phyloP scores from a whole-genome alignment of 2,888 invertebrate genomes.

The Idaea straminata region DNA sequence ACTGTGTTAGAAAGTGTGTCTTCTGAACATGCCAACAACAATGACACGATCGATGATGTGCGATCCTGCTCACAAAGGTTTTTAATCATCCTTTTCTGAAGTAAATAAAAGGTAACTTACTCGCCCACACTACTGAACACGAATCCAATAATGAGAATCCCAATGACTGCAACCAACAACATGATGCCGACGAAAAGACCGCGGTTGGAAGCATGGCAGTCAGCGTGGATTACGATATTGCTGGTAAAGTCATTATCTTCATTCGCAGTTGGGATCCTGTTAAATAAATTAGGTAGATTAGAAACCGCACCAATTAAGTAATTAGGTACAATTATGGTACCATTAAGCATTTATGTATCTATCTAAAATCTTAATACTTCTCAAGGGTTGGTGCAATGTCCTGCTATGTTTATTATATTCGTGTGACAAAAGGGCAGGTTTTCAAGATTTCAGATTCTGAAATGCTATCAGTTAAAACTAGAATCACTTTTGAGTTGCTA shows the following conservation, averaged over 20 bases:
- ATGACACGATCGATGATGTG: too few relatives aligned
- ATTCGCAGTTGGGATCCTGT: conserved; percentile 65
- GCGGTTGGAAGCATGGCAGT: conserved; percentile 88
- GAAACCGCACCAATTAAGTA: neutral
- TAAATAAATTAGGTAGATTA: conserved; percentile 5
- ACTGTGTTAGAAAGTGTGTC: too few relatives aligned
- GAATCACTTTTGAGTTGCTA: neutral
- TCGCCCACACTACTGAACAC: conserved; percentile 72
- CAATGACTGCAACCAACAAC: conserved; percentile 73
- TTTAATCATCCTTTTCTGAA: neutral
- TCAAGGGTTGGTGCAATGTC: too few relatives aligned
- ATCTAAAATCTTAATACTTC: too few relatives aligned
- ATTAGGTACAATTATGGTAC: too few relatives aligned
- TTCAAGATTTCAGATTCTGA: neutral
- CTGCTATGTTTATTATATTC: too few relatives aligned
- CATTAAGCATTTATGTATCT: too few relatives aligned
- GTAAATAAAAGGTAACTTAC: conserved; percentile 50
- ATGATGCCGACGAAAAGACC: conserved; percentile 87
- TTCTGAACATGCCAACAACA: too few relatives aligned
- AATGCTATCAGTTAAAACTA: neutral
- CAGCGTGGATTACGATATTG: conserved; percentile 83
- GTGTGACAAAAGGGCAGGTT: too few relatives aligned
- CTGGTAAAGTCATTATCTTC: conserved; percentile 76
- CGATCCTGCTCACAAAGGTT: too few relatives aligned
- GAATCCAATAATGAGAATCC: conserved; percentile 70